Evolutionary conservation across 2,797 vertebrate species (phyloP).

Genomic region (Diplodus puntazzo): DNA sequence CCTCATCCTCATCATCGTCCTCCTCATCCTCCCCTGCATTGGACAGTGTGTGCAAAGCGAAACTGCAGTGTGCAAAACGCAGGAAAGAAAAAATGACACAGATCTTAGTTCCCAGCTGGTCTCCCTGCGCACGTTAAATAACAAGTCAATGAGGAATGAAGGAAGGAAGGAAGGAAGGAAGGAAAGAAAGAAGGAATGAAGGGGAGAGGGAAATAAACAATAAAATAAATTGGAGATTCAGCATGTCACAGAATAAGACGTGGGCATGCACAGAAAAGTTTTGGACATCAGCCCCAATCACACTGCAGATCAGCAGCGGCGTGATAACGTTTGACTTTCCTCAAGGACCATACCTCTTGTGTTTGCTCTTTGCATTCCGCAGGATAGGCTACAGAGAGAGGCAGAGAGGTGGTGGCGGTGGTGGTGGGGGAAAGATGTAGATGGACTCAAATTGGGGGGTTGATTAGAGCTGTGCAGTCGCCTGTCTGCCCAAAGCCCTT

Average conservation of each 20-base stretch:
- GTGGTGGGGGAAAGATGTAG: conserved; percentile 35
- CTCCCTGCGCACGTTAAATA: background rate
- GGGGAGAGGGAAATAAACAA: no score
- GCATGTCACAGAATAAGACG: background rate
- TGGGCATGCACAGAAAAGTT: conserved; percentile 67
- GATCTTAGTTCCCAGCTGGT: conserved; percentile 20
- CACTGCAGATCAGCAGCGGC: conserved; percentile 42
- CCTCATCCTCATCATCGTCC: no score
- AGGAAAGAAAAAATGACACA: conserved; percentile 24
- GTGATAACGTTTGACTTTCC: conserved; percentile 49
- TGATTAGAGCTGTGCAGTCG: conserved; percentile 80
- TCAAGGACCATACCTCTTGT: conserved; percentile 51
- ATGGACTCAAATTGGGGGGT: conserved; percentile 74
- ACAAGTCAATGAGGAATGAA: no score
- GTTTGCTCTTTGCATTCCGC: conserved; percentile 67
- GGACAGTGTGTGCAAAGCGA: conserved; percentile 40
- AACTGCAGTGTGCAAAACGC: conserved; percentile 62
- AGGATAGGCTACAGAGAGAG: conserved; percentile 34
- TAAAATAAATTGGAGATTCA: background rate
- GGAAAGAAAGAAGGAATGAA: no score
- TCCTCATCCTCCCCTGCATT: conserved; percentile 36
- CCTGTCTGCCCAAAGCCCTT: conserved; percentile 86
- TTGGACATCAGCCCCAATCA: conserved; percentile 39
- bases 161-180: no score
- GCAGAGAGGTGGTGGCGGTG: background rate